A percentile compares a stretch with the other conserved stretches of the same genome.
phyloP scores from a whole-genome alignment of 2,113 vertebrate species.

The Pithys albifrons region DNA sequence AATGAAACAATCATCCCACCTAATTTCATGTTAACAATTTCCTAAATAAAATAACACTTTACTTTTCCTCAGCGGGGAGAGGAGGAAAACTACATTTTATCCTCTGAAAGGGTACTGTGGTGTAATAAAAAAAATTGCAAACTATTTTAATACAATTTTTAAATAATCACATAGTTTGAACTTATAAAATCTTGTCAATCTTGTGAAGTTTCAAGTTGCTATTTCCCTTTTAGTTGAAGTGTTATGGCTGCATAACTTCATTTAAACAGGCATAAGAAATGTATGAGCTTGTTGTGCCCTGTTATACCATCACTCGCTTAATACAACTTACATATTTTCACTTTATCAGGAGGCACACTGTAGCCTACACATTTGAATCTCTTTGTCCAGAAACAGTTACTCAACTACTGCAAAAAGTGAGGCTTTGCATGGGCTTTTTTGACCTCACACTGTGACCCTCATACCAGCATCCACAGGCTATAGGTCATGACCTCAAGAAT shows the following conservation, averaged over 20 bases:
- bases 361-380: constrained; percentile 26
- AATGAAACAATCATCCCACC: not conserved
- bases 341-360: constrained; percentile 20
- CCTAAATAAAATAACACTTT: not conserved
- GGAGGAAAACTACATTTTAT: not conserved
- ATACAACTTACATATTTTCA: constrained; percentile 43
- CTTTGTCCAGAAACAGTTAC: constrained; percentile 13
- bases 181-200: not conserved
- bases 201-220: not conserved
- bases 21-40: not conserved
- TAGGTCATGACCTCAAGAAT: constrained; percentile 74
- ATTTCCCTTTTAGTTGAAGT: not conserved
- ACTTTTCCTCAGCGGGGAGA: not conserved
- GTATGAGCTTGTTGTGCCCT: constrained; percentile 33
- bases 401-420: constrained; percentile 13
- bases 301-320: constrained; percentile 29
- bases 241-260: not conserved
- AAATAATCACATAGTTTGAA: not conserved
- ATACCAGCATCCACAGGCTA: constrained; percentile 70
- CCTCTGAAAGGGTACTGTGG: not conserved
- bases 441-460: constrained; percentile 72
- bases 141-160: not conserved
- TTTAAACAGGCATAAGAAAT: not conserved
- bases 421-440: constrained; percentile 50
- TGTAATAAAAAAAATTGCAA: not conserved